phyloP scores from a whole-genome alignment of 2,113 vertebrate species.

The Leptocoma aspasia region DNA sequence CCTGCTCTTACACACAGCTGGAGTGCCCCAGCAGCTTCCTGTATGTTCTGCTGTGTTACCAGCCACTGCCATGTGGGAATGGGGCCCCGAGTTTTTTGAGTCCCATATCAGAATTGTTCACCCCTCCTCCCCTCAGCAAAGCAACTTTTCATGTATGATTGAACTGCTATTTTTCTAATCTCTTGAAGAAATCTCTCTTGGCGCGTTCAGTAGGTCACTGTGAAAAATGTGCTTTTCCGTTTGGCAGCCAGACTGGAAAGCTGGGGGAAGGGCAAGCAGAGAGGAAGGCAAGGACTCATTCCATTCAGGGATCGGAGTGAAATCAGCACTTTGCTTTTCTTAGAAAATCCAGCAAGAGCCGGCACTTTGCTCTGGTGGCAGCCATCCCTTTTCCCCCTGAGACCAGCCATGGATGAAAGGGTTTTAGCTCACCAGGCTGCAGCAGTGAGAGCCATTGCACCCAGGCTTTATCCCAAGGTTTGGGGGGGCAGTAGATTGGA shows the following conservation, averaged over 20 bases:
- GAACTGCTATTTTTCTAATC: background rate
- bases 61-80: background rate
- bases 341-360: background rate
- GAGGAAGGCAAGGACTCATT: background rate
- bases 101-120: background rate
- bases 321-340: background rate
- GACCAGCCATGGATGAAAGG: background rate
- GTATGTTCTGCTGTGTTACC: background rate
- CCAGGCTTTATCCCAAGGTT: background rate
- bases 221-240: constrained; percentile 10
- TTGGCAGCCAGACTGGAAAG: background rate
- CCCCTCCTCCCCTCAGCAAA: background rate
- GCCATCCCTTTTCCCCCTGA: background rate
- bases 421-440: background rate
- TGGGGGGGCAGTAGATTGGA: rapidly evolving
- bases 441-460: background rate
- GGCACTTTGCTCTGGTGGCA: background rate
- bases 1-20: background rate
- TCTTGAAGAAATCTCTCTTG: background rate
- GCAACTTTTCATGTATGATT: background rate
- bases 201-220: background rate
- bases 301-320: rapidly evolving
- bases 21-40: background rate
- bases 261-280: background rate
- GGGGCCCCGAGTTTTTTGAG: background rate